Conservation (phyloP, 2,113 vertebrate species). For the Dicerorhinus sumatrensis region DNA sequence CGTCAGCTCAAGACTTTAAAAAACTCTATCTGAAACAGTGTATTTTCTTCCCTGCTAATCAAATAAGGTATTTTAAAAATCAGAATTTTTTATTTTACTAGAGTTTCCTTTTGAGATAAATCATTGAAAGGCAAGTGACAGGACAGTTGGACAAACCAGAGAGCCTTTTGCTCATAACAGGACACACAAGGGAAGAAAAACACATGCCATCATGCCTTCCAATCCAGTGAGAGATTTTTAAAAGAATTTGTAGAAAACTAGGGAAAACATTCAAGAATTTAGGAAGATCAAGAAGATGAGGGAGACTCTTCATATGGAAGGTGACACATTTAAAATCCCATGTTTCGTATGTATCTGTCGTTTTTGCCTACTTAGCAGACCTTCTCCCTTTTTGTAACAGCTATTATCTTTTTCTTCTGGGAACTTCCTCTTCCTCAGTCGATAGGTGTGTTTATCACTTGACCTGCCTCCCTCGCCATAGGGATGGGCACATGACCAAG, state of each 20-base stretch:
- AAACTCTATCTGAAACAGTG: slow-evolving; percentile 31
- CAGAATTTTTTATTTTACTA: slow-evolving; percentile 48
- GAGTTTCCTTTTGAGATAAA: slow-evolving; percentile 64
- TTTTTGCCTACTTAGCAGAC: neutral
- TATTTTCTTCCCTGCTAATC: slow-evolving; percentile 36
- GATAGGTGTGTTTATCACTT: neutral
- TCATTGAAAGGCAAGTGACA: slow-evolving; percentile 39
- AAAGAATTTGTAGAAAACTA: neutral
- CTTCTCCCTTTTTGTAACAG: neutral
- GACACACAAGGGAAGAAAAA: neutral
- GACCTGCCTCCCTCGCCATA: neutral
- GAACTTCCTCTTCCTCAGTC: neutral
- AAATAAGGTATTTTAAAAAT: slow-evolving; percentile 65
- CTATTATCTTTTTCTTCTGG: neutral
- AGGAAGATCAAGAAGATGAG: neutral
- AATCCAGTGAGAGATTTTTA: neutral
- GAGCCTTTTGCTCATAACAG: slow-evolving; percentile 1
- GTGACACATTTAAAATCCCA: neutral
- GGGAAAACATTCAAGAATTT: neutral
- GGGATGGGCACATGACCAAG: neutral
- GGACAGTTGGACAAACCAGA: neutral
- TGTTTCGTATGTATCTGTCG: neutral
- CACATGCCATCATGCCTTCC: neutral
- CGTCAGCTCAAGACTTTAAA: neutral
- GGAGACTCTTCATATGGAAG: neutral